Evolutionary conservation across 2,888 invertebrate species (phyloP).

Genomic region (Acrobasis repandana): DNA sequence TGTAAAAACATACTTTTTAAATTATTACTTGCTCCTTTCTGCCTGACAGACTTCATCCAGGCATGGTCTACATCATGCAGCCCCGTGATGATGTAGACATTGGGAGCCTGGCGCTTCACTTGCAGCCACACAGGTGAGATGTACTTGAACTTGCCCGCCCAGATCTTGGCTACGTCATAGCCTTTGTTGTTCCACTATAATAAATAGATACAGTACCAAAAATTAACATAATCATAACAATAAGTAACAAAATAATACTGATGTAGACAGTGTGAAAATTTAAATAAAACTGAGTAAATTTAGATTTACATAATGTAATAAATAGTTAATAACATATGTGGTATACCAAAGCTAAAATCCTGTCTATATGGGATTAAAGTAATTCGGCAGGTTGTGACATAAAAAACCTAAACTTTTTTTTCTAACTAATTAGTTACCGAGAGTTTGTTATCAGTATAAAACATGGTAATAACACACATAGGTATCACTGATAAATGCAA

Average conservation of each 20-base stretch:
- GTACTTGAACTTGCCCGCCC: slow-evolving; percentile 94
- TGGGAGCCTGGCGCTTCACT: slow-evolving; percentile 85
- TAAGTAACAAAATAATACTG: background rate
- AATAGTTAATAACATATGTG: too few relatives aligned
- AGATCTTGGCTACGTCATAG: slow-evolving; percentile 94
- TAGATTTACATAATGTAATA: too few relatives aligned
- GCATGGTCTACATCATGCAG: slow-evolving; percentile 92
- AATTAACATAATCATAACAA: too few relatives aligned
- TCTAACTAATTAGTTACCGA: too few relatives aligned
- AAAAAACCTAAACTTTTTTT: too few relatives aligned
- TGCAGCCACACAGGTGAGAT: slow-evolving; percentile 98
- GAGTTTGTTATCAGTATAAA: too few relatives aligned
- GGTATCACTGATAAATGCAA: too few relatives aligned
- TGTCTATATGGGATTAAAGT: too few relatives aligned
- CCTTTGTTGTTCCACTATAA: slow-evolving; percentile 97
- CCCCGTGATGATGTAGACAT: slow-evolving; percentile 86
- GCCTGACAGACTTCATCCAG: slow-evolving; percentile 90
- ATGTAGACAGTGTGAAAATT: background rate
- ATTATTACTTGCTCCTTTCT: slow-evolving; percentile 78
- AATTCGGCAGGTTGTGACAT: too few relatives aligned
- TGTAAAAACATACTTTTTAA: slow-evolving; percentile 80
- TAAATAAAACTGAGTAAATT: too few relatives aligned
- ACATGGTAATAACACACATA: too few relatives aligned
- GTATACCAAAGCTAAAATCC: too few relatives aligned
- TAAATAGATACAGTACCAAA: slow-evolving; percentile 7